Evolutionary conservation across 2,888 invertebrate genomes (phyloP), one percentile per base, ranked within the genome.

Genomic region (Chymomyza procnemis): DNA sequence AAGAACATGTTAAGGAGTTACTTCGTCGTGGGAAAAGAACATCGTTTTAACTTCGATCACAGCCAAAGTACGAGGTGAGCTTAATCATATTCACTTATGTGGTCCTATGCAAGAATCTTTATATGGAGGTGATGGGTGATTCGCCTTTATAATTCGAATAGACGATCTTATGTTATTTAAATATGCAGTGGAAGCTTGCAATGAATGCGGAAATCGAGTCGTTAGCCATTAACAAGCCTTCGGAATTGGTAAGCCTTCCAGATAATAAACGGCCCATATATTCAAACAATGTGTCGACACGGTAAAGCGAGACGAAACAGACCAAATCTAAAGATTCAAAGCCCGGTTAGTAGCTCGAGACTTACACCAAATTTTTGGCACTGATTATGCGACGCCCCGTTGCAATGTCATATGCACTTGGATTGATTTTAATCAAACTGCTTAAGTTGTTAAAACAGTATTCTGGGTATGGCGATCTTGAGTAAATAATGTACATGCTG

Each of bases 291-390:
- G n/a, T n/a, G 77, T 83, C 2, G 82, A 72, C 55, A 80, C 78
- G 30, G 30, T 30, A 30, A 30, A 30, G 30, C 30, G 30, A 30
- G 59, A 67, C 34, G 67, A 75, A 57, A 26, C 56, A 26, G 61
- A 48, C 9, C 26, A 50, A 6, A 21, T 61, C 4, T 63, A 64
- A 4, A 55, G 74, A 41, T 80, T 71, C 47, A 87, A 84, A 62
- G 85, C 88, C 12, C 63, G 88, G 18, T 67, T 88, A 21, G 87
- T 88, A 8, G 86, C 75, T 14, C 62, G 80, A 19, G 87, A 86
- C 6, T 30, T 47, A 61, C 68, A 66, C 3, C 85, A 88, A 62
- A 63, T 78, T 65, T 72, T 66, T 55, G 84, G 77, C 5, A 62
- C 76, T 34, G 84, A 87, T 67, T 89, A 84, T 70, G 68, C 79